Evolutionary conservation across 2,888 invertebrate species (phyloP).

Genomic region (Hartigia nigra): DNA sequence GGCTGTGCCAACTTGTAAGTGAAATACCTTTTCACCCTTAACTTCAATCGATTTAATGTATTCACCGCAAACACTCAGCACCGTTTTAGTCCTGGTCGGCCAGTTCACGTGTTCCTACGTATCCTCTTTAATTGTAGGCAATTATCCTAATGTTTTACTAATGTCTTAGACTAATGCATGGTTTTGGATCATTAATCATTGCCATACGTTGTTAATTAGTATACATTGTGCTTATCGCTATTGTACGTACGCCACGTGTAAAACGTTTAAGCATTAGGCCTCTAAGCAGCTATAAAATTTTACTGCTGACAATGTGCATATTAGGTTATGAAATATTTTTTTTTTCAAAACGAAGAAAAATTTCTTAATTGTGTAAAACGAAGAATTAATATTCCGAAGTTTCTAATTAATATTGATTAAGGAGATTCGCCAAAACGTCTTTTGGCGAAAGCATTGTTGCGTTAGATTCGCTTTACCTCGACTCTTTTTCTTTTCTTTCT

Average conservation of each 20-base stretch:
- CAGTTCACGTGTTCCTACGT: not conserved
- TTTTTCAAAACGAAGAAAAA: not conserved
- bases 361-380: not conserved
- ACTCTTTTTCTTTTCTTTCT: not conserved
- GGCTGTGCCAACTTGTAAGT: not conserved
- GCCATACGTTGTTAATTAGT: not conserved
- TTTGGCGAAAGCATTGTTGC: not conserved
- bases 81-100: not conserved
- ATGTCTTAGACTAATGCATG: not conserved
- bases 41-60: not conserved
- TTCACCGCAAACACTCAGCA: not conserved
- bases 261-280: not conserved
- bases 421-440: not conserved
- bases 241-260: not conserved
- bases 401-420: not conserved
- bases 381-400: not conserved
- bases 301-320: not conserved
- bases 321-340: not conserved
- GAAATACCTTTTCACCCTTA: not conserved
- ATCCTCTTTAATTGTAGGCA: not conserved
- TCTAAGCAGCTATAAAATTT: not conserved
- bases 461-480: not conserved
- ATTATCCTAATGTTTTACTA: not conserved
- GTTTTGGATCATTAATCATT: not conserved
- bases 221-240: not conserved